Conservation (phyloP, 2,797 vertebrate species). For the Paguma larvata region DNA sequence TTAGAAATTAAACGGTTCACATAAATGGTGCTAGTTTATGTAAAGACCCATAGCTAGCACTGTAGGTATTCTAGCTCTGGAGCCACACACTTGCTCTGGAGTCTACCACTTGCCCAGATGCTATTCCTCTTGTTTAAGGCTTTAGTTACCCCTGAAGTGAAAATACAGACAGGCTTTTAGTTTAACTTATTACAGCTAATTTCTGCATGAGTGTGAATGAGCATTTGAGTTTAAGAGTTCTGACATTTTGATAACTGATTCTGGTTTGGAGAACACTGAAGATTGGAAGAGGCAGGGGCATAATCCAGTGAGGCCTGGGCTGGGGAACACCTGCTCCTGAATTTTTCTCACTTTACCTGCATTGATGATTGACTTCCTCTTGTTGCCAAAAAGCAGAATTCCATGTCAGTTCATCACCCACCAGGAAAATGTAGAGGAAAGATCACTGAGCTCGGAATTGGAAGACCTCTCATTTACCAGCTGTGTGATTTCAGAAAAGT, state of each 20-base stretch:
- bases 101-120: background rate
- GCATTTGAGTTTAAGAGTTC: background rate
- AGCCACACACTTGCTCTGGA: background rate
- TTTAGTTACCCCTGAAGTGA: slow-evolving; percentile 44
- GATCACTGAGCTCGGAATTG: background rate
- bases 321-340: background rate
- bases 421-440: background rate
- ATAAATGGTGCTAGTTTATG: background rate
- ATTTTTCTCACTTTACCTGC: slow-evolving; percentile 24
- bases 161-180: background rate
- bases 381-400: background rate
- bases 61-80: background rate
- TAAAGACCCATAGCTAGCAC: background rate
- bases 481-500: slow-evolving; percentile 77
- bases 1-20: background rate
- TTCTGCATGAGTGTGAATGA: background rate
- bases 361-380: background rate
- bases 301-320: background rate
- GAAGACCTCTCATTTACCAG: slow-evolving; percentile 56
- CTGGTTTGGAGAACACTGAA: background rate
- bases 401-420: background rate
- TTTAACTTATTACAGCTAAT: background rate
- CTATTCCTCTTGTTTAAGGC: background rate
- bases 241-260: background rate
- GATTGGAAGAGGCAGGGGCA: background rate